Base-by-base conservation (phyloP, 2,113 vertebrate genomes). In the Microcebus ravelobensis region DNA sequence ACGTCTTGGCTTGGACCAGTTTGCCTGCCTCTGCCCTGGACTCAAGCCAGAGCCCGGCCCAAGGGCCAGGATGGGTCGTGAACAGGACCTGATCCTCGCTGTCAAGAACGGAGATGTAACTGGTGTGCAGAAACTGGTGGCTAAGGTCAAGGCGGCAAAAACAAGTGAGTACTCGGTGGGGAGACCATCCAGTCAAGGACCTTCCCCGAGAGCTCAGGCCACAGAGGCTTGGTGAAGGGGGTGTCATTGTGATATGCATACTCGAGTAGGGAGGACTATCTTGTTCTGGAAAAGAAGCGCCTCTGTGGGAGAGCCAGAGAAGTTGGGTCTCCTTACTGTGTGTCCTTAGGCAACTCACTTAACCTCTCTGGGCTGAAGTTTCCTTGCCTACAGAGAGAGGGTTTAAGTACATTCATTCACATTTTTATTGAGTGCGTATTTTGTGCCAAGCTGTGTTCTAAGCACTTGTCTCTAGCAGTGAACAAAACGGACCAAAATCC, bases 101-200 rank as follows among this genome's bases (percentile, higher is more conserved):
- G 99, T 99, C 97, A 99, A 99, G 98, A 99, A 98, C 0, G 98
- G 98, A 97, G 99, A 99, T 1, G 12, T 99, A 91, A 97, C 98
- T 0, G 77, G 98, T 0, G 98, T 99, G 94, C 99, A 99, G 98
- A 99, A 99, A 63, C 96, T 99, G 96, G 98, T 99, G 97, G 98
- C 98, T 85, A 99, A 99, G 96, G 97, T 99, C 98, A 99, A 99
- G 85, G 98, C 98, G 0, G 97, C 99, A n/a, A 99, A 99, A 95
- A 99, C 97, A 91, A 99, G 99, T 99, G 97, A 99, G 99, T 99
- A 97, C 83, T 63, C 55, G 39, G 31, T 63, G 73, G 63, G 67
- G 61, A 7, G 0, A 27, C 61, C 0, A 4, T 82, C 55, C n/a
- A 45, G 50, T 55, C n/a, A 80, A 73, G 36, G 45, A n/a, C 61